A percentile compares a stretch with the other conserved stretches of the same genome.
Conservation (phyloP, 2,888 invertebrate species). For the Malthinus seriepunctatus region DNA sequence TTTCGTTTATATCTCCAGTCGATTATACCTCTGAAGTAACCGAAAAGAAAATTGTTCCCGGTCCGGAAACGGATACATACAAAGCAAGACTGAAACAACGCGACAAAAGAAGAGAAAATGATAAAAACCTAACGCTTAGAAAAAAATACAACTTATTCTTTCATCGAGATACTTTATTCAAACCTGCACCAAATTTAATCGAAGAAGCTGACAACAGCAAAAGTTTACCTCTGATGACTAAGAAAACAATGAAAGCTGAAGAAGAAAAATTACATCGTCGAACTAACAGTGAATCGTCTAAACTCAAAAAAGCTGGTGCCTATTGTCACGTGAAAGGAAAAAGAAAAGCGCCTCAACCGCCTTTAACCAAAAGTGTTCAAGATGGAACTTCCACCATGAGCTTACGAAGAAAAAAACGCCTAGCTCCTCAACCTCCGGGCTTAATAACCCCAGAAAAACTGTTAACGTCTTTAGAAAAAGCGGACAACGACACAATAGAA, state of each 20-base stretch:
- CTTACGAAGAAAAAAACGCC: slow-evolving; percentile 51
- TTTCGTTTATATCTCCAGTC: slow-evolving; percentile 67
- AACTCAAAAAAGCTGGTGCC: slow-evolving; percentile 61
- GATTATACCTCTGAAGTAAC: slow-evolving; percentile 54
- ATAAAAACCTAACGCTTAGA: slow-evolving; percentile 64
- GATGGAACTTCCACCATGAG: slow-evolving; percentile 43
- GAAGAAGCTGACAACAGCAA: slow-evolving; percentile 46
- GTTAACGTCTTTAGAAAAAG: slow-evolving; percentile 40
- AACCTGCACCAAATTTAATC: slow-evolving; percentile 31
- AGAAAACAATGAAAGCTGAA: slow-evolving; percentile 37
- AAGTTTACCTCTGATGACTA: slow-evolving; percentile 55
- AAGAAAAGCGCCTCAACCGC: slow-evolving; percentile 73
- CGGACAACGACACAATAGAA: slow-evolving; percentile 29
- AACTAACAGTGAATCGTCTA: slow-evolving; percentile 65
- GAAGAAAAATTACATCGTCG: slow-evolving; percentile 54
- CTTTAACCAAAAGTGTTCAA: slow-evolving; percentile 44
- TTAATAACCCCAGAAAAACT: slow-evolving; percentile 36
- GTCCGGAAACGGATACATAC: slow-evolving; percentile 68
- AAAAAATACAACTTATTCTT: slow-evolving; percentile 67
- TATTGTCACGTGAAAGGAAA: slow-evolving; percentile 75
- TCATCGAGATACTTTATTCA: slow-evolving; percentile 45
- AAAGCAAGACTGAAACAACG: slow-evolving; percentile 63
- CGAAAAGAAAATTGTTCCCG: slow-evolving; percentile 57
- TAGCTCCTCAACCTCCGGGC: slow-evolving; percentile 56
- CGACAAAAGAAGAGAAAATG: slow-evolving; percentile 61